Base-by-base conservation (phyloP, 2,888 invertebrate genomes). In the Leptinotarsa rubiginosa region DNA sequence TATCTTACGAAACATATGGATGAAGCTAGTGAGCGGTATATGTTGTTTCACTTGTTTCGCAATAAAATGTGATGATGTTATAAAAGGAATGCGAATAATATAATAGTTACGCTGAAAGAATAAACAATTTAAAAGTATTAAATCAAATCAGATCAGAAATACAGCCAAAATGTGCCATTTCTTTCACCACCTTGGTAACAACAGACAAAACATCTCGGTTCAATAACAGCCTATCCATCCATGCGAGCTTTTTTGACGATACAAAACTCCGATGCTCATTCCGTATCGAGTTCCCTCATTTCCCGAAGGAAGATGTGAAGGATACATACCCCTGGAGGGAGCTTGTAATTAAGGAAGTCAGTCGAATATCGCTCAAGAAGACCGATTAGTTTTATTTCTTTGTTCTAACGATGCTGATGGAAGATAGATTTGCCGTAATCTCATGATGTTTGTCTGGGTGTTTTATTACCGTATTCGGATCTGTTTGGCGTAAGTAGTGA, bases 271-370 rank as follows among this genome's bases (percentile, higher is more conserved):
- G 25, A 59, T 22, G 10, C 16, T 59, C 5, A 59, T 59, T 20
- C 25, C 22, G 59, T 59, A 59, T 59, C 59, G 4, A 25, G 64
- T 72, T 73, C 47, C 20, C 69, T 62, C 56, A 73, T 76, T 73
- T 70, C 68, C 75, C 70, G 22, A 41, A 67, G 64, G 75, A 65
- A 70, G 52, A 49, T 71, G 66, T 69, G 73, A 65, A 62, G 67
- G 67, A 67, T 68, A 67, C 65, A 70, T 70, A 69, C 71, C 74
- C 72, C 76, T 62, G 50, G 72, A 74, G 76, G 69, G 70, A 69
- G 74, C 70, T 74, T 68, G 76, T 73, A 74, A 76, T 76, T 76
- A 76, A 74, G 76, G 70, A 74, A 76, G 76, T 76, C 76, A 67
- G 76, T 68, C 69, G 76, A 76, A 74, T 71, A 74, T 76, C 74